Percentiles rank a stretch among this genome's conserved stretches.
These are phyloP conservation scores for Syndactyla subalaris DNA, from an alignment of 2,797 vertebrate genomes.

Conservation along the genomic window DNA sequence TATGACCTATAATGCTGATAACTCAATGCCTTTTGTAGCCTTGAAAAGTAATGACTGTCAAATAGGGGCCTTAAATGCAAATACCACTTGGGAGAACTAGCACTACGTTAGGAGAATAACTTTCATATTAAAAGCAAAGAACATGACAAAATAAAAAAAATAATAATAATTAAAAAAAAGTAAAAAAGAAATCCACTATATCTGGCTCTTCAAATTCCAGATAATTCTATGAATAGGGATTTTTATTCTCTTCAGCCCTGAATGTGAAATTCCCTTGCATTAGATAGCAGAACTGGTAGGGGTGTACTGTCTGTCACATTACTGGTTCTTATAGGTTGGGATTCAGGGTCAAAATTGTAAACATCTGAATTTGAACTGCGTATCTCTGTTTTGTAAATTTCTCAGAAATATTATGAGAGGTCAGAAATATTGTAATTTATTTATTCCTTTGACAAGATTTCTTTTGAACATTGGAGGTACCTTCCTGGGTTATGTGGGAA, in stretches of 20 bases:
- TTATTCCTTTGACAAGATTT: background rate
- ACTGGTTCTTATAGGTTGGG: background rate
- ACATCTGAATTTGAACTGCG: background rate
- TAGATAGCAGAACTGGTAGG: background rate
- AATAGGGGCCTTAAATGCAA: background rate
- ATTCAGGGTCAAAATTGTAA: background rate
- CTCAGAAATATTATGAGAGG: background rate
- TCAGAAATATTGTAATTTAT: background rate
- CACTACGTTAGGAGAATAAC: background rate
- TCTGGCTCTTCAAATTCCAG: background rate
- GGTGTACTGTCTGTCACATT: background rate
- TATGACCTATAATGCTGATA: background rate
- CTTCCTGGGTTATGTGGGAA: background rate
- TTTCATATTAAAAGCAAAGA: background rate
- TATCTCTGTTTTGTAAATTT: background rate
- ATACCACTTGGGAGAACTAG: background rate
- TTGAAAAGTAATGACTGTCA: background rate
- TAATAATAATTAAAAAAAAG: too few relatives aligned
- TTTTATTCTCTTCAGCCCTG: background rate
- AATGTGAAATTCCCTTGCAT: background rate
- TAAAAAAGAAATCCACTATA: background rate
- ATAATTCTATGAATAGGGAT: background rate
- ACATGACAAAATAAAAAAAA: background rate
- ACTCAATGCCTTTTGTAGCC: background rate
- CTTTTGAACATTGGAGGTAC: background rate